Percentiles rank a stretch among this genome's conserved stretches.
phyloP scores from a whole-genome alignment of 2,888 invertebrate genomes.

The Byasa hedistus region DNA sequence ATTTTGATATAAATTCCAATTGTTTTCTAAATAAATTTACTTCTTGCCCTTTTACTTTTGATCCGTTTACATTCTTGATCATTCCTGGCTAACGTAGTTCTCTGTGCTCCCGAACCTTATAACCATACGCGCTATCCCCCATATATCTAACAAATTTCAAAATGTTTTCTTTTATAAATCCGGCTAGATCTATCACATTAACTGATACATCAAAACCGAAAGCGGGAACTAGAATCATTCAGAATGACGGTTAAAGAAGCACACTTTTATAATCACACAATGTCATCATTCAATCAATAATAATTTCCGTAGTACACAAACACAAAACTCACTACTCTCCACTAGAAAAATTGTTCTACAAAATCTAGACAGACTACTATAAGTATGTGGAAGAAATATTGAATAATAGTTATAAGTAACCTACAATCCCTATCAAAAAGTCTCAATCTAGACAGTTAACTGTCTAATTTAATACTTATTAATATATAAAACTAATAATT shows the following conservation, averaged over 20 bases:
- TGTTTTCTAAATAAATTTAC: too few relatives aligned
- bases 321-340: constrained; percentile 8
- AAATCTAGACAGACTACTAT: not conserved
- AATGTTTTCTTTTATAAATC: not conserved
- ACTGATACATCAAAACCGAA: not conserved
- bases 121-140: too few relatives aligned
- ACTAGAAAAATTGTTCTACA: constrained; percentile 4
- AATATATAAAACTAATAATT: not conserved
- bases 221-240: not conserved
- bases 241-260: constrained; percentile 1
- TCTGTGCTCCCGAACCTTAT: too few relatives aligned
- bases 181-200: not conserved
- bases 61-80: too few relatives aligned
- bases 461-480: not conserved
- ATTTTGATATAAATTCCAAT: too few relatives aligned
- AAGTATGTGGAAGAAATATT: constrained; percentile 6
- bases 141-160: too few relatives aligned
- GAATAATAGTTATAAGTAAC: constrained; percentile 29
- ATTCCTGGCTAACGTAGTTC: too few relatives aligned
- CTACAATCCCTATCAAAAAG: constrained; percentile 18
- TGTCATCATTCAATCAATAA: not conserved
- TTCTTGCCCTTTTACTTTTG: too few relatives aligned
- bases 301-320: not conserved
- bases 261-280: constrained; percentile 3
- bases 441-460: not conserved